Evolutionary conservation across 2,888 invertebrate genomes (phyloP), one percentile per base, ranked within the genome.

Genomic region (Ephialtes manifestator): DNA sequence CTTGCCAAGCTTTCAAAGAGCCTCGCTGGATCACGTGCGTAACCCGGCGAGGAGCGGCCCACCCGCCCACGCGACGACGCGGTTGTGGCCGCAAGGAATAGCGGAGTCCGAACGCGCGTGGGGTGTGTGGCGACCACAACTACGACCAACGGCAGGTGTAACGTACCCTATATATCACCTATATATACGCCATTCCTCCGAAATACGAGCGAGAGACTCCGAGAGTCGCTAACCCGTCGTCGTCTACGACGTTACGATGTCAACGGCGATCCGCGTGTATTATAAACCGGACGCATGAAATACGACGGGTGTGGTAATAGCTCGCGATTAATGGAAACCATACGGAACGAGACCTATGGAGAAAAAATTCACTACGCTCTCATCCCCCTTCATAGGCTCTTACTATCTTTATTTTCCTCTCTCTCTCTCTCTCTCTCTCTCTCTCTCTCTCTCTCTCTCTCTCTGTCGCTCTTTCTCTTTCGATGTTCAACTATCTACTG

Each of bases 41-140:
- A 90, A 90, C 90, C 88, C 87, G 83, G 86, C 89, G 88, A 89
- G 88, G 89, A 90, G 89, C 88, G 88, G 88, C 88, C 89, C 90
- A 88, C 89, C 90, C n/a, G 88, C 91, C 90, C 90, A 91, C 91
- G 90, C 88, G 83, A 68, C 60, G 72, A 75, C 75, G 72, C 76
- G 51, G 20, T 20, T 60, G 63, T 46, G 53, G 31, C 28, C 28
- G 58, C 63, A 75, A 87, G 83, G 82, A 81, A 85, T 63, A 81
- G 82, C 71, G 35, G 77, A 65, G 31, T 35, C 18, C 2, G 7
- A 24, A 24, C 8, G 43, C 43, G 84, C 85, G 87, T 87, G 89
- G 90, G 89, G 89, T 85, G 84, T 82, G 71, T 78, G 77, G 72
- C 60, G 84, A 86, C 80, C 51, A 15, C 63, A 63, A 76, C 55